Evolutionary conservation across 2,797 vertebrate genomes (phyloP).

Genomic region (Poeciliopsis infans): DNA sequence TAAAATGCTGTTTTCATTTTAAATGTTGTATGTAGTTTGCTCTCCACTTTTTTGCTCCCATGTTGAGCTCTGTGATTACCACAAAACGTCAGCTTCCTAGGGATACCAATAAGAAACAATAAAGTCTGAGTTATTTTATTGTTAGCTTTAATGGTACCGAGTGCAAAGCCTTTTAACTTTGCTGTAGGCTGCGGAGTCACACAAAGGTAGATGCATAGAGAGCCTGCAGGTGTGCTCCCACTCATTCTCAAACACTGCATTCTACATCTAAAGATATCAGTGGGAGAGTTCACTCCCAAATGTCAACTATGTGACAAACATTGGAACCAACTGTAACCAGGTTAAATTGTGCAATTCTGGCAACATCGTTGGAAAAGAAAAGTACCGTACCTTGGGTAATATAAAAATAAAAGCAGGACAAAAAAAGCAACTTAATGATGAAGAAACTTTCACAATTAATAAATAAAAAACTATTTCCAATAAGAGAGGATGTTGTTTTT

Average conservation of each 20-base stretch:
- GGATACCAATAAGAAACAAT: slow-evolving; percentile 61
- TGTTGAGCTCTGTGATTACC: slow-evolving; percentile 21
- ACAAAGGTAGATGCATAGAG: slow-evolving; percentile 47
- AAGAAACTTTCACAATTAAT: slow-evolving; percentile 15
- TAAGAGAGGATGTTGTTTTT: no score
- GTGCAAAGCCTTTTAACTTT: slow-evolving; percentile 72
- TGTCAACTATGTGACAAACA: slow-evolving; percentile 80
- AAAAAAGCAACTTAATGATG: slow-evolving; percentile 13
- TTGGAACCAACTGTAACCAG: slow-evolving; percentile 61
- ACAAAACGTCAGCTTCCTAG: slow-evolving; percentile 67
- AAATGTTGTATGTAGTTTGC: slow-evolving; percentile 20
- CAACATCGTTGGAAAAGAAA: slow-evolving; percentile 13
- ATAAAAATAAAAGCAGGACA: slow-evolving; percentile 11
- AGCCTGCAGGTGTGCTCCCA: slow-evolving; percentile 45
- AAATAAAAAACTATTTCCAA: slow-evolving; percentile 9
- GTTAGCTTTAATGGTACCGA: slow-evolving; percentile 70
- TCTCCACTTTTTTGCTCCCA: not conserved
- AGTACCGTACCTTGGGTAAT: slow-evolving; percentile 13
- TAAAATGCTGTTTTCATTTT: not conserved
- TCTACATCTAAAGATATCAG: slow-evolving; percentile 64
- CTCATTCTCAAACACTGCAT: slow-evolving; percentile 20
- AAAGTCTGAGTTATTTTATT: slow-evolving; percentile 51
- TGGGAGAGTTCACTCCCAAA: slow-evolving; percentile 66
- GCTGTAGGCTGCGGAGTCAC: slow-evolving; percentile 72
- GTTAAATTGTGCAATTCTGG: slow-evolving; percentile 46